A percentile compares a stretch with the other conserved stretches of the same genome.
phyloP scores from a whole-genome alignment of 2,113 vertebrate genomes.

The Marmota monax region DNA sequence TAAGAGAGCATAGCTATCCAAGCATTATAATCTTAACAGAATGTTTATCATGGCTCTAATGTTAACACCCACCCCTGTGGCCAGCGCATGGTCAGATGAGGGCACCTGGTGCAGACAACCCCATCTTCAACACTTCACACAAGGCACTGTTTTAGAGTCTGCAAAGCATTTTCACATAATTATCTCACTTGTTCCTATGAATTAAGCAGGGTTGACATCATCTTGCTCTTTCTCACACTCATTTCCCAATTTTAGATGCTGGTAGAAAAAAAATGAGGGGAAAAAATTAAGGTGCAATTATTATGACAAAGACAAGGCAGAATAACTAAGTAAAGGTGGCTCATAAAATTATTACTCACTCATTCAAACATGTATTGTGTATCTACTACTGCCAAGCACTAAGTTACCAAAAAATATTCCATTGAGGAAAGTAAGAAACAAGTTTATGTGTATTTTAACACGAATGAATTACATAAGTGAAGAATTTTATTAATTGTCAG shows the following conservation, averaged over 20 bases:
- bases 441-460: not conserved
- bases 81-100: not conserved
- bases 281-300: not conserved
- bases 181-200: constrained; percentile 11
- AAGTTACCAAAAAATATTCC: not conserved
- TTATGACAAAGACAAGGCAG: not conserved
- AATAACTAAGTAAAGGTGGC: not conserved
- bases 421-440: not conserved
- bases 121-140: not conserved
- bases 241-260: constrained; percentile 6
- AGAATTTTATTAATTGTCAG: not conserved
- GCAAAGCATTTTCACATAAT: constrained; percentile 11
- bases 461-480: not conserved
- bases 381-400: not conserved
- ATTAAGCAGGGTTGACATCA: constrained; percentile 22
- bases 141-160: constrained; percentile 3
- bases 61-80: not conserved
- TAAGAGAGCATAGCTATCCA: not conserved
- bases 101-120: not conserved
- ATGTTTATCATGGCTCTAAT: not conserved
- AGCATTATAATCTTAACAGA: not conserved
- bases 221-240: constrained; percentile 63
- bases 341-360: not conserved
- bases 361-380: not conserved
- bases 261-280: not conserved